phyloP scores from a whole-genome alignment of 2,888 invertebrate genomes.

The Drosophila nr. medialis region DNA sequence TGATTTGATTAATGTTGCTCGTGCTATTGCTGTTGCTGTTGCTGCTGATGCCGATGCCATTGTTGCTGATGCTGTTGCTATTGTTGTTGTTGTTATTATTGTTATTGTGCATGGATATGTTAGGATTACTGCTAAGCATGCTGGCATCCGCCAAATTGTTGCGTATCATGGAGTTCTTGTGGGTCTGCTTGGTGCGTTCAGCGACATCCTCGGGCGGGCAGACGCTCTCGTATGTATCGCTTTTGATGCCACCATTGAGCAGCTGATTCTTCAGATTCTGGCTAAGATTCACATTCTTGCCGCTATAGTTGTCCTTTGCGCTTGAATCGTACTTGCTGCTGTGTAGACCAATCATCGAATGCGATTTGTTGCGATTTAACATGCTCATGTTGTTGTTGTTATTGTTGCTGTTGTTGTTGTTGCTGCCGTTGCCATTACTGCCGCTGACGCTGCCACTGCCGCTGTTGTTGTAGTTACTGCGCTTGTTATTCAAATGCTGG shows the following conservation, averaged over 20 bases:
- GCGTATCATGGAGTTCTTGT: slow-evolving; percentile 82
- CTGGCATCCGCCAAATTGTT: slow-evolving; percentile 76
- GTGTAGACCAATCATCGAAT: slow-evolving; percentile 83
- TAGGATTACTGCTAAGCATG: slow-evolving; percentile 45
- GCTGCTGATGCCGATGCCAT: slow-evolving; percentile 37
- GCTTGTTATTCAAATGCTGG: slow-evolving; percentile 83
- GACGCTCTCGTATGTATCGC: slow-evolving; percentile 85
- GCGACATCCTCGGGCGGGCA: slow-evolving; percentile 84
- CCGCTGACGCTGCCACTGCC: slow-evolving; percentile 31
- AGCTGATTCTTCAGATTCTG: slow-evolving; percentile 79
- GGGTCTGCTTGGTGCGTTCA: slow-evolving; percentile 83
- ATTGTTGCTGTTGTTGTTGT: slow-evolving; percentile 16
- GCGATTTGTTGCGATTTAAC: slow-evolving; percentile 83
- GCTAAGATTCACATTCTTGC: slow-evolving; percentile 81
- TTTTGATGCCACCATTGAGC: slow-evolving; percentile 81
- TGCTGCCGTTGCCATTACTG: slow-evolving; percentile 14
- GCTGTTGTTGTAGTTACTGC: slow-evolving; percentile 60
- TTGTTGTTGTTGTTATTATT: slow-evolving; percentile 61
- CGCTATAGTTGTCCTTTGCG: slow-evolving; percentile 77
- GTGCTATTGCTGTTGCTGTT: slow-evolving; percentile 52
- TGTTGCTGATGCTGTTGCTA: slow-evolving; percentile 40
- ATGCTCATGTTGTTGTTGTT: slow-evolving; percentile 56
- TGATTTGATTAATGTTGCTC: slow-evolving; percentile 31
- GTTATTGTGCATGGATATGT: slow-evolving; percentile 54
- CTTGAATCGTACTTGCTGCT: slow-evolving; percentile 81